Evolutionary conservation across 2,888 invertebrate genomes (phyloP).

Genomic region (Nysson spinosus): DNA sequence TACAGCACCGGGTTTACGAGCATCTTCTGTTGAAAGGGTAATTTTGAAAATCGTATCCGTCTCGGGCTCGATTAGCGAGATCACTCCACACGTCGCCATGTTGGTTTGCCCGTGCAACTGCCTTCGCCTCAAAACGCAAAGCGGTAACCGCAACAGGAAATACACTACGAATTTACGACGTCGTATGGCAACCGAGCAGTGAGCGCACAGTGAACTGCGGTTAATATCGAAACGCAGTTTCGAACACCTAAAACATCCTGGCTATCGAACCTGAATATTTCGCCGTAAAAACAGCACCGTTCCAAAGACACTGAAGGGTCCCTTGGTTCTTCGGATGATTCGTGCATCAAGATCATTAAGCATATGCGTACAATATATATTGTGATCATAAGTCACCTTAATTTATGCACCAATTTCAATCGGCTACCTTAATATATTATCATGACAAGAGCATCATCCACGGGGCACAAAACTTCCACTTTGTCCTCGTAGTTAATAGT

Average conservation of each 20-base stretch:
- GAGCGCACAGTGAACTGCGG: slow-evolving; percentile 48
- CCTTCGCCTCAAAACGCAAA: slow-evolving; percentile 40
- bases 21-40: slow-evolving; percentile 44
- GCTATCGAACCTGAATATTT: slow-evolving; percentile 3
- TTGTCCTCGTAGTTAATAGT: too few relatives aligned
- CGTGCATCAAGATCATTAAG: neutral
- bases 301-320: too few relatives aligned
- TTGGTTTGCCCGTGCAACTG: slow-evolving; percentile 43
- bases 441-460: slow-evolving; percentile 10
- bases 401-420: slow-evolving; percentile 6
- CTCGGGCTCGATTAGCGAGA: slow-evolving; percentile 52
- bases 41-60: slow-evolving; percentile 50
- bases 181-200: slow-evolving; percentile 47
- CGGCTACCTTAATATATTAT: slow-evolving; percentile 1
- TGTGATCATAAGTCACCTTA: neutral
- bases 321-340: too few relatives aligned
- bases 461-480: neutral
- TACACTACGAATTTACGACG: slow-evolving; percentile 58
- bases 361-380: neutral
- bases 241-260: slow-evolving; percentile 19
- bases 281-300: neutral
- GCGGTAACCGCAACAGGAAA: slow-evolving; percentile 60
- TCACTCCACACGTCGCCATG: slow-evolving; percentile 53
- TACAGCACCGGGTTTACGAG: slow-evolving; percentile 34
- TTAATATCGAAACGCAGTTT: slow-evolving; percentile 47